Base-by-base conservation (phyloP, 2,797 vertebrate genomes). In the Iguana delicatissima region DNA sequence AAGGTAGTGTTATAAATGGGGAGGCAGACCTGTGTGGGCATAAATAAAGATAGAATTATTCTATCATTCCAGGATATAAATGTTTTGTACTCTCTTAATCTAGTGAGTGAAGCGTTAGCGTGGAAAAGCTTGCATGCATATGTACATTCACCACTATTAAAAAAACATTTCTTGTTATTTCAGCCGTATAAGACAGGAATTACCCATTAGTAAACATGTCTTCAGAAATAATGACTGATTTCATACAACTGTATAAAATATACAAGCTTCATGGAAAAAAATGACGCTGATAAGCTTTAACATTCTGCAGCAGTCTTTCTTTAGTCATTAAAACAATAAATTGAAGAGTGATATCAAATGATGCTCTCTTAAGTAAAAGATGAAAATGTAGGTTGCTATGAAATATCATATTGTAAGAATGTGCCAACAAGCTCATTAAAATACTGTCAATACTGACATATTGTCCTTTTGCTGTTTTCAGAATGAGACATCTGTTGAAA, bases 361-460 rank as follows among this genome's bases (percentile, higher is more conserved):
- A 38, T 76, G 74, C n/a, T 59, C 55, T 81, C 52, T 57, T 3
- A 81, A 57, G 14, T 81, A 29, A 42, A 1, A 22, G 20, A 38
- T 38, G 55, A 57, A 57, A 26, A 14, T 76, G 18, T 4, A 77
- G 0, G 0, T 88, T 38, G 76, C 91, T 82, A 81, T 83, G 87
- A 89, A 59, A 84, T 5, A 87, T 2, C 87, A 29, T 1, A 57
- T 90, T 46, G 83, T 80, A 80, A 80, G 79, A 57, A 55, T 18
- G 6, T 80, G 32, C 4, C 14, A n/a, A 13, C 29, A n/a, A 8
- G 18, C 29, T 14, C n/a, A 35, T 35, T 82, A 59, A 35, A 32
- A n/a, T 14, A 82, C 16, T 2, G 20, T 82, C 80, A 22, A 22
- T 57, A 9, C 32, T 59, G n/a, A 24, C 29, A 82, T 38, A 24